These are phyloP conservation scores for Hesperia comma DNA, from an alignment of 2,888 invertebrate species.

Conservation along the genomic window DNA sequence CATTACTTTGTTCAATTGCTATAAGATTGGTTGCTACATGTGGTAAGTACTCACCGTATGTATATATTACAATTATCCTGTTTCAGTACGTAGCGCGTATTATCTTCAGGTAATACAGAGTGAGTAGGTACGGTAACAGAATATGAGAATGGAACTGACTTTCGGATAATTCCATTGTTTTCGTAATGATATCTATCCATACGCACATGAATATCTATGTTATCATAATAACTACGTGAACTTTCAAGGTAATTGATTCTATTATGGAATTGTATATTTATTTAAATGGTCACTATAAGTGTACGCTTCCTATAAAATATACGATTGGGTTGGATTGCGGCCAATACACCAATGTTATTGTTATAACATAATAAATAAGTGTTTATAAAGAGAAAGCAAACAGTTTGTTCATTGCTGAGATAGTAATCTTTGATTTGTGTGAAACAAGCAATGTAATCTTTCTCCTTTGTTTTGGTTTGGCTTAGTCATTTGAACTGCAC, in stretches of 20 bases:
- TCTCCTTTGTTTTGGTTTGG: slow-evolving; percentile 48
- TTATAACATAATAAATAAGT: neutral
- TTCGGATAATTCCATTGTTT: slow-evolving; percentile 26
- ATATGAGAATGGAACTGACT: slow-evolving; percentile 5
- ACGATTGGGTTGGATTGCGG: slow-evolving; percentile 44
- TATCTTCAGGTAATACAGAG: neutral
- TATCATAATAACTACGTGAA: slow-evolving; percentile 49
- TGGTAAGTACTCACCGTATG: slow-evolving; percentile 6
- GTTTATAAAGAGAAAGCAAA: neutral
- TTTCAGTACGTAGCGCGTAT: neutral
- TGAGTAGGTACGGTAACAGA: neutral
- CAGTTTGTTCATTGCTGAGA: neutral
- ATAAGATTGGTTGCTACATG: slow-evolving; percentile 16
- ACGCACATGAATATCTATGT: slow-evolving; percentile 4
- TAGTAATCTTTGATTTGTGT: neutral
- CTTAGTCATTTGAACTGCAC: slow-evolving; percentile 46
- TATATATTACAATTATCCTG: neutral
- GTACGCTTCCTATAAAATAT: slow-evolving; percentile 14
- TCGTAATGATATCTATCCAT: slow-evolving; percentile 38
- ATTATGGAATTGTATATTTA: slow-evolving; percentile 52
- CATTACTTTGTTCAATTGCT: slow-evolving; percentile 24
- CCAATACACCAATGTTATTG: slow-evolving; percentile 43
- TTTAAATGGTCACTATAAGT: slow-evolving; percentile 26
- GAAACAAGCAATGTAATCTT: slow-evolving; percentile 5
- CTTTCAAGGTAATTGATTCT: slow-evolving; percentile 62